These are phyloP conservation scores for Philypnodon macrostomus DNA, from an alignment of 2,797 vertebrate species.

Conservation along the genomic window DNA sequence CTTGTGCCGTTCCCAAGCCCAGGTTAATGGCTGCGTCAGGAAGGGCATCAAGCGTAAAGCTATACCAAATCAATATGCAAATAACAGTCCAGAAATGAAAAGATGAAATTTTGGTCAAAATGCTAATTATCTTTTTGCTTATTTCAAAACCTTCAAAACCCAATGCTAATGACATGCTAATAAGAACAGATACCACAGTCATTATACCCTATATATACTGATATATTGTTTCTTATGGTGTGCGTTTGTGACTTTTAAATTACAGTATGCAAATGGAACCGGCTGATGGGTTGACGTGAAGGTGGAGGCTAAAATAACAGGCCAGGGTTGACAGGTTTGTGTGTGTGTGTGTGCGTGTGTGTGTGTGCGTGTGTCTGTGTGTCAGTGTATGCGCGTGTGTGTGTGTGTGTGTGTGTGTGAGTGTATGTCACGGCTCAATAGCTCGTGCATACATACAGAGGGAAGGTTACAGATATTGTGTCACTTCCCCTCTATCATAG, in stretches of 20 bases:
- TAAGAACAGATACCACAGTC: not conserved
- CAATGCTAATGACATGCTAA: not conserved
- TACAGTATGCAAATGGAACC: slow-evolving; percentile 46
- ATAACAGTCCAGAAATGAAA: no score
- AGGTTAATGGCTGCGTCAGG: no score
- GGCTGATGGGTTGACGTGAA: slow-evolving; percentile 50
- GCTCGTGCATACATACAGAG: slow-evolving; percentile 45
- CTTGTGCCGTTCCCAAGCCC: no score
- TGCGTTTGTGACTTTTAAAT: slow-evolving; percentile 38
- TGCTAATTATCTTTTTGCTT: no score
- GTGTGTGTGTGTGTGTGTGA: slow-evolving; percentile 30
- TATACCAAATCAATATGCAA: no score
- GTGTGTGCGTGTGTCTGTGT: no score
- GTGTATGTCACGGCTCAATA: slow-evolving; percentile 62
- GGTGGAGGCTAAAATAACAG: slow-evolving; percentile 56
- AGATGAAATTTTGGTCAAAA: no score
- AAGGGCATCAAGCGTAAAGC: no score
- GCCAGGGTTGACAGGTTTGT: slow-evolving; percentile 57
- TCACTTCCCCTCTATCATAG: slow-evolving; percentile 73
- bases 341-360: no score
- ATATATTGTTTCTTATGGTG: slow-evolving; percentile 32
- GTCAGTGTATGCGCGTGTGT: no score
- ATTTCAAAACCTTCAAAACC: no score
- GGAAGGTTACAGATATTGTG: slow-evolving; percentile 75
- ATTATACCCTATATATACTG: slow-evolving; percentile 5